Percentiles rank a stretch among this genome's conserved stretches.
Conservation (phyloP, 2,113 vertebrate species). For the Mugil cephalus region DNA sequence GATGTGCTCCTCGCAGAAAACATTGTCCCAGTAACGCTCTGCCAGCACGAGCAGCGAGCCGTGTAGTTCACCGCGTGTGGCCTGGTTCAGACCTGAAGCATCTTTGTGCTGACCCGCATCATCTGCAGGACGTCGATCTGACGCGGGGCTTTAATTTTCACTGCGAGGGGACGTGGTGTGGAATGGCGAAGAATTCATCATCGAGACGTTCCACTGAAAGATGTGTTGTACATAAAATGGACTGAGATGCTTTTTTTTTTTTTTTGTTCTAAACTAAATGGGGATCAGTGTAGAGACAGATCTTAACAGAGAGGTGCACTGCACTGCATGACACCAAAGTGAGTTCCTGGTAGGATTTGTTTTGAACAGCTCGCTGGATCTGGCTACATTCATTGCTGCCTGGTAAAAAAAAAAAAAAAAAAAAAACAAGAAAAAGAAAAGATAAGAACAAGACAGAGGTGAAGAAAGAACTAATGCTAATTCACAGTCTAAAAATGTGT, state of each 20-base stretch:
- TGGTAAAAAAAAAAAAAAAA: slow-evolving; percentile 1
- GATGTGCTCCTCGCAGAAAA: slow-evolving; percentile 15
- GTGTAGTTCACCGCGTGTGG: slow-evolving; percentile 16
- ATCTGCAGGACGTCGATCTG: background rate
- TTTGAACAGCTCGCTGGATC: background rate
- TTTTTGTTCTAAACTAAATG: slow-evolving; percentile 30
- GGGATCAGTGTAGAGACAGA: slow-evolving; percentile 6
- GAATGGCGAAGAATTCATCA: background rate
- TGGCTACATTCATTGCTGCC: slow-evolving; percentile 55
- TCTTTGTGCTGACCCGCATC: slow-evolving; percentile 17
- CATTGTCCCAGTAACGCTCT: slow-evolving; percentile 16
- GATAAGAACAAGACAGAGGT: background rate
- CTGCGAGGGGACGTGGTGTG: background rate
- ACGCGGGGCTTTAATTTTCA: background rate
- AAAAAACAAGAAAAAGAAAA: background rate
- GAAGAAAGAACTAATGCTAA: too few relatives aligned
- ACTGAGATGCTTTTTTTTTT: slow-evolving; percentile 1
- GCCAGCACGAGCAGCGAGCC: slow-evolving; percentile 18
- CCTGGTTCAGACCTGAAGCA: slow-evolving; percentile 34
- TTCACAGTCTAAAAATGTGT: too few relatives aligned
- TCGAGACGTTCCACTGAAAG: background rate
- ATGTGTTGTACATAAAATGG: background rate
- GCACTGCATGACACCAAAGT: background rate
- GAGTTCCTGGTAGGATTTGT: slow-evolving; percentile 10
- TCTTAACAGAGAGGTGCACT: background rate